Evolutionary conservation across 2,888 invertebrate species (phyloP).

Genomic region (Omphaloscelis lunosa): DNA sequence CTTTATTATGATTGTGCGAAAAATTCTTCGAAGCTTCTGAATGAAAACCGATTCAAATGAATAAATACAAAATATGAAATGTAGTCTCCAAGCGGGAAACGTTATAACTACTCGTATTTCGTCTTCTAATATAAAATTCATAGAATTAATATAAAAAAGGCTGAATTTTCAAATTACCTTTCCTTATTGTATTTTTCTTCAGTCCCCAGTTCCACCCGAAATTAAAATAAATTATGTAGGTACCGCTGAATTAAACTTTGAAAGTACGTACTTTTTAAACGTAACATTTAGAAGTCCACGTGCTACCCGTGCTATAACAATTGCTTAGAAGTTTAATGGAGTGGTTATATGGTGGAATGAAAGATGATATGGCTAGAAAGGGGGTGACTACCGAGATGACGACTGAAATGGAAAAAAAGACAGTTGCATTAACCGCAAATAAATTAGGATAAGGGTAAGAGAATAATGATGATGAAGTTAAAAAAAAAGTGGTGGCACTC

Average conservation of each 20-base stretch:
- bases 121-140: slow-evolving; percentile 15
- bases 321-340: no score
- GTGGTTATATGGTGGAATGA: no score
- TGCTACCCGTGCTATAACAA: background rate
- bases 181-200: slow-evolving; percentile 27
- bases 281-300: background rate
- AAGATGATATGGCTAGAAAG: no score
- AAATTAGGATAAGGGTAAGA: no score
- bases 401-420: no score
- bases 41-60: background rate
- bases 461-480: no score
- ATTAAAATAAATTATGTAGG: slow-evolving; percentile 43
- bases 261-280: slow-evolving; percentile 11
- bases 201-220: background rate
- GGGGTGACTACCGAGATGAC: no score
- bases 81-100: background rate
- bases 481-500: no score
- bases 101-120: background rate
- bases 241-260: slow-evolving; percentile 32
- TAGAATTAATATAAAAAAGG: slow-evolving; percentile 6
- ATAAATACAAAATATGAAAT: background rate
- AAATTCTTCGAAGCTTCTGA: background rate
- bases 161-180: slow-evolving; percentile 28
- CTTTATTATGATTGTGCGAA: background rate
- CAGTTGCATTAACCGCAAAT: no score